These are phyloP conservation scores for Oscheius sp. DNA, from an alignment of 2,888 invertebrate genomes.

Conservation along the genomic window DNA sequence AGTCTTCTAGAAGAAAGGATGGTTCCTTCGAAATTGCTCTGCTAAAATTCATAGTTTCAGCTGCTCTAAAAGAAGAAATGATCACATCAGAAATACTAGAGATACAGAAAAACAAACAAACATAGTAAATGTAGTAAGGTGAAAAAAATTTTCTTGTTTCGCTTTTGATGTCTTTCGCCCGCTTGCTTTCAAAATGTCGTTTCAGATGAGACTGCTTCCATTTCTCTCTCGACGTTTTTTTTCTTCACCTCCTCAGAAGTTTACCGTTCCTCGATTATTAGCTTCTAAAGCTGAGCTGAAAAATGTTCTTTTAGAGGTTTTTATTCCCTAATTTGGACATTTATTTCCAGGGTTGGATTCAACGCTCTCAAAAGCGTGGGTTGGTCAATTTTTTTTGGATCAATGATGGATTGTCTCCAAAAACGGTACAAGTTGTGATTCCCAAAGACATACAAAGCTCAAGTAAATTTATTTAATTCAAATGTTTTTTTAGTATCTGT, in stretches of 20 bases:
- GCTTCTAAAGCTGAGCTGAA: not conserved
- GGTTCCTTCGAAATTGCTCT: too few species aligned
- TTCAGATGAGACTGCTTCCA: too few species aligned
- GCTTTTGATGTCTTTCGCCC: too few species aligned
- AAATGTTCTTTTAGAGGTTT: not conserved
- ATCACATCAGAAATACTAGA: too few species aligned
- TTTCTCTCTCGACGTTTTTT: conserved; percentile 2
- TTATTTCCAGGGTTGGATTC: conserved; percentile 61
- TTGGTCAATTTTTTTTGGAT: conserved; percentile 55
- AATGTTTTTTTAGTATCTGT: conserved; percentile 32
- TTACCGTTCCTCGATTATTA: not conserved
- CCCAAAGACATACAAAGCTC: conserved; percentile 26
- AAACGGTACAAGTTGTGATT: conserved; percentile 51
- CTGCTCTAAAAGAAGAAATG: too few species aligned
- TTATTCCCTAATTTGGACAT: not conserved
- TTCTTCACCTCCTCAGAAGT: not conserved
- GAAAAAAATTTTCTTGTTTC: too few species aligned
- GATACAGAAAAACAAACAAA: too few species aligned
- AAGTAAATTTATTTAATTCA: conserved; percentile 14
- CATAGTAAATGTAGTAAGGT: too few species aligned
- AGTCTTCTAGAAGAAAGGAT: too few species aligned
- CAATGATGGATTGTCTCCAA: conserved; percentile 45
- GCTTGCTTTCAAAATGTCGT: too few species aligned
- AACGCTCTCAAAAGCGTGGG: conserved; percentile 45
- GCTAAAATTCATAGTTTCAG: too few species aligned